These are phyloP conservation scores for Leptodactylus fuscus DNA, from an alignment of 2,113 vertebrate species.

Conservation along the genomic window DNA sequence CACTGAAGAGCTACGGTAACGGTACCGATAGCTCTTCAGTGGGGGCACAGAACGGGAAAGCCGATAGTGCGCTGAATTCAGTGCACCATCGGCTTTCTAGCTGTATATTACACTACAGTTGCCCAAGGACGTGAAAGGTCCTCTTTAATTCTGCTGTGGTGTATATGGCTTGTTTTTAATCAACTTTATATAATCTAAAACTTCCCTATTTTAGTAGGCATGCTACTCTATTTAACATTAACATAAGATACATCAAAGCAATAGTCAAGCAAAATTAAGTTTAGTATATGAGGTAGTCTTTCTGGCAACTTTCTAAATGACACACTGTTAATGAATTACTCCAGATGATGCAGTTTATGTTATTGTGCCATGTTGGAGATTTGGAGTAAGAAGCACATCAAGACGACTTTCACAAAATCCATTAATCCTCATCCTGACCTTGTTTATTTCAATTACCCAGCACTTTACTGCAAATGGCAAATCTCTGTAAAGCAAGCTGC, in stretches of 20 bases:
- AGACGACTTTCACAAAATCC: conserved; percentile 56
- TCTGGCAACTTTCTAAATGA: conserved; percentile 14
- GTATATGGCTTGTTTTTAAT: conserved; percentile 34
- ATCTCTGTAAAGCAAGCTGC: conserved; percentile 53
- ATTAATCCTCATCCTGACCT: conserved; percentile 40
- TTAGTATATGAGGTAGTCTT: background rate
- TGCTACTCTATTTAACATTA: conserved; percentile 10
- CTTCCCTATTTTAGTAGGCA: background rate
- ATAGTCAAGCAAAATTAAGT: background rate
- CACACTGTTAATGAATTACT: conserved; percentile 41
- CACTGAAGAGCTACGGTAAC: too few relatives aligned
- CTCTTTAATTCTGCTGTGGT: conserved; percentile 20
- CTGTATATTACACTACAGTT: too few relatives aligned
- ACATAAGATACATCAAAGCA: conserved; percentile 12
- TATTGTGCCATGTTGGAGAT: conserved; percentile 30
- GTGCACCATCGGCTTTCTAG: too few relatives aligned
- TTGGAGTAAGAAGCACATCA: conserved; percentile 46
- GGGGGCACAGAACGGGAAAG: too few relatives aligned
- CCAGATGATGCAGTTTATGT: conserved; percentile 16
- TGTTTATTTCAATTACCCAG: conserved; percentile 49
- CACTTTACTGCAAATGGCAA: conserved; percentile 28
- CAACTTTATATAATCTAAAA: conserved; percentile 1
- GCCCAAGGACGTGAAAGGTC: too few relatives aligned
- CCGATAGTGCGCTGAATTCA: too few relatives aligned
- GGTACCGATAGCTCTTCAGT: too few relatives aligned